Conservation (phyloP, 2,797 vertebrate species). For the Chanos chanos region DNA sequence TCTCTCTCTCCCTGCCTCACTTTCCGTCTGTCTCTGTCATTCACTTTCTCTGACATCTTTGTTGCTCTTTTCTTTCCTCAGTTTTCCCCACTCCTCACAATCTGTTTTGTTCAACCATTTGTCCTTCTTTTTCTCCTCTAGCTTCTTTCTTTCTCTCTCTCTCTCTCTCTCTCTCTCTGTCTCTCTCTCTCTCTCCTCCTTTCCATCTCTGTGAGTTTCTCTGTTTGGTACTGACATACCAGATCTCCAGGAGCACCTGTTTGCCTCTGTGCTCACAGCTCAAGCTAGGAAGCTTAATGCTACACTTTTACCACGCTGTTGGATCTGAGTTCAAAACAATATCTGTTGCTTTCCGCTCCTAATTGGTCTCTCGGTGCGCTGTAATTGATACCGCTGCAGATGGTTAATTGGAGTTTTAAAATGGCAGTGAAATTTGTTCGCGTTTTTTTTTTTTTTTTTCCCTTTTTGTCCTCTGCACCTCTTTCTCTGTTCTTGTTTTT, state of each 20-base stretch:
- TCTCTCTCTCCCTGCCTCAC: too few relatives aligned
- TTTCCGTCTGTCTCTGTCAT: too few relatives aligned
- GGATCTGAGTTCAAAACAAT: too few relatives aligned
- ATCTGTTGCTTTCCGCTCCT: slow-evolving; percentile 9
- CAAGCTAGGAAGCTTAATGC: too few relatives aligned
- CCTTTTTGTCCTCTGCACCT: not conserved
- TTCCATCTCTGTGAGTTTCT: too few relatives aligned
- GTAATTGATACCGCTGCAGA: slow-evolving; percentile 22
- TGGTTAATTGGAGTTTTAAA: slow-evolving; percentile 9
- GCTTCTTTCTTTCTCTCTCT: not conserved
- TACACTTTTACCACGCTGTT: too few relatives aligned
- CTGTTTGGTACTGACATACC: too few relatives aligned
- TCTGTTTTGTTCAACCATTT: too few relatives aligned
- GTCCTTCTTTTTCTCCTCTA: not conserved
- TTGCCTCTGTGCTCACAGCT: too few relatives aligned
- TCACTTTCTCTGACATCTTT: too few relatives aligned
- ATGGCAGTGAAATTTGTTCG: not conserved
- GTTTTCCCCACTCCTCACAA: too few relatives aligned
- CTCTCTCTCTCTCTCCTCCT: not conserved
- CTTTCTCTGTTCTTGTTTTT: not conserved
- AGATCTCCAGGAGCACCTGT: too few relatives aligned
- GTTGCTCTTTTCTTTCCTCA: not conserved
- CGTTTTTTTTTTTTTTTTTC: not conserved
- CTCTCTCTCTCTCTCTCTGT: not conserved
- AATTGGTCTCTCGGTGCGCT: slow-evolving; percentile 32